Percentiles rank a stretch among this genome's conserved stretches.
These are phyloP conservation scores for Betta splendens DNA, from an alignment of 2,797 vertebrate species.

Conservation along the genomic window DNA sequence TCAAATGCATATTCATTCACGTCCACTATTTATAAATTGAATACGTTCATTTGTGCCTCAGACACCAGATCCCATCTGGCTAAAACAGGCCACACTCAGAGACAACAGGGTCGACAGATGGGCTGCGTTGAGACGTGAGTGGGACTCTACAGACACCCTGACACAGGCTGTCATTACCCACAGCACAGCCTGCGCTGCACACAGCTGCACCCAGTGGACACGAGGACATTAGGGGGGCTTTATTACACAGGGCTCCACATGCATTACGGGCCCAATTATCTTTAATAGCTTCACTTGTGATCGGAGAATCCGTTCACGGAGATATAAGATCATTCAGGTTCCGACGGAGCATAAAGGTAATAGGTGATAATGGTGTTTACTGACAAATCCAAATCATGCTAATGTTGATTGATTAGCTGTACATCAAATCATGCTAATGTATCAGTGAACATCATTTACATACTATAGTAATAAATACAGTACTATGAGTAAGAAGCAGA, in stretches of 20 bases:
- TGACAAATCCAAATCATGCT: not conserved
- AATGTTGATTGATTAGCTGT: not conserved
- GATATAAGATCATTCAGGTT: not conserved
- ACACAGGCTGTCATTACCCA: conserved; percentile 12
- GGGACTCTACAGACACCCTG: conserved; percentile 10
- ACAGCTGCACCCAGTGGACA: conserved; percentile 32
- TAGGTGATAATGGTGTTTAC: conserved; percentile 3
- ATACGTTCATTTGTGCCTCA: not conserved
- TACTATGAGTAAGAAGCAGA: too few relatives aligned
- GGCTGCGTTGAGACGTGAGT: conserved; percentile 13
- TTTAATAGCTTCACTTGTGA: conserved; percentile 33
- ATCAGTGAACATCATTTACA: too few relatives aligned
- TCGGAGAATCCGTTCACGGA: conserved; percentile 19
- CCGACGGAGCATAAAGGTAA: not conserved
- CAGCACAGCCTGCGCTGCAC: not conserved
- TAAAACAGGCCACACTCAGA: conserved; percentile 6
- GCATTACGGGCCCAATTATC: conserved; percentile 40
- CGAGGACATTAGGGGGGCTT: conserved; percentile 25
- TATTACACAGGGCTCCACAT: conserved; percentile 25
- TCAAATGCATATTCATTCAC: not conserved
- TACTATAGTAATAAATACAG: not conserved
- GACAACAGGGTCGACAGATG: conserved; percentile 14
- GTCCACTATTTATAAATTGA: not conserved
- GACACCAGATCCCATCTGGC: not conserved
- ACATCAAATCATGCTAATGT: too few relatives aligned